A percentile compares a stretch with the other conserved stretches of the same genome.
These are phyloP conservation scores for Habrosyne pyritoides DNA, from an alignment of 2,888 invertebrate species.

Conservation along the genomic window DNA sequence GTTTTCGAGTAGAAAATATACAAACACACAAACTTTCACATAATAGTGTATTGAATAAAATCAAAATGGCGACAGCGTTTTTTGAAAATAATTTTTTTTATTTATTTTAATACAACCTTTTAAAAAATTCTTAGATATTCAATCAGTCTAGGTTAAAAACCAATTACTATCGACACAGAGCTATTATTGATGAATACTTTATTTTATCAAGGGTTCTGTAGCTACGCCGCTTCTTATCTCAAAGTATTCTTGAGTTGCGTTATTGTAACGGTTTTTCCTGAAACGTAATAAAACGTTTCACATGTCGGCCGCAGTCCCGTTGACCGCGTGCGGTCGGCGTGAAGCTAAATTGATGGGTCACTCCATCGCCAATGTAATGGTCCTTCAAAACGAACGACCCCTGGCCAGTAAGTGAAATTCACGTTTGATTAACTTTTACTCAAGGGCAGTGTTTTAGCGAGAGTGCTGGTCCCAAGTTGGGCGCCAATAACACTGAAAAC, in stretches of 20 bases:
- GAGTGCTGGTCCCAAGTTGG: slow-evolving; percentile 29
- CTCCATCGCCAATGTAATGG: slow-evolving; percentile 80
- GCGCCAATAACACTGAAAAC: slow-evolving; percentile 20
- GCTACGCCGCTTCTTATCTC: slow-evolving; percentile 35
- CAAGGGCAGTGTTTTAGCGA: slow-evolving; percentile 43
- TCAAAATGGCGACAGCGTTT: too few species aligned
- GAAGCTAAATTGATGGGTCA: slow-evolving; percentile 80
- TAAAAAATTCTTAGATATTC: too few species aligned
- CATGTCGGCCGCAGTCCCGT: slow-evolving; percentile 70
- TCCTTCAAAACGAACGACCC: slow-evolving; percentile 78
- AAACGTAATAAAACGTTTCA: slow-evolving; percentile 77
- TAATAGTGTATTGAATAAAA: too few species aligned
- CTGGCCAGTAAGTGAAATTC: slow-evolving; percentile 77
- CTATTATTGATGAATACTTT: too few species aligned
- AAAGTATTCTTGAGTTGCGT: slow-evolving; percentile 56
- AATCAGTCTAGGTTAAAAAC: not conserved
- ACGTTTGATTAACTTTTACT: slow-evolving; percentile 80
- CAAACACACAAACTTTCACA: too few species aligned
- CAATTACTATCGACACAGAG: not conserved
- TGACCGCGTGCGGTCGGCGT: slow-evolving; percentile 76
- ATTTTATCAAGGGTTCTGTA: not conserved
- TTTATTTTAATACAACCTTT: too few species aligned
- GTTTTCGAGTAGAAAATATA: too few species aligned
- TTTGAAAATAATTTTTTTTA: too few species aligned
- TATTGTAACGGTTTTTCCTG: slow-evolving; percentile 74